Conservation (phyloP, 2,888 invertebrate genomes). For the Artemia sp. region DNA sequence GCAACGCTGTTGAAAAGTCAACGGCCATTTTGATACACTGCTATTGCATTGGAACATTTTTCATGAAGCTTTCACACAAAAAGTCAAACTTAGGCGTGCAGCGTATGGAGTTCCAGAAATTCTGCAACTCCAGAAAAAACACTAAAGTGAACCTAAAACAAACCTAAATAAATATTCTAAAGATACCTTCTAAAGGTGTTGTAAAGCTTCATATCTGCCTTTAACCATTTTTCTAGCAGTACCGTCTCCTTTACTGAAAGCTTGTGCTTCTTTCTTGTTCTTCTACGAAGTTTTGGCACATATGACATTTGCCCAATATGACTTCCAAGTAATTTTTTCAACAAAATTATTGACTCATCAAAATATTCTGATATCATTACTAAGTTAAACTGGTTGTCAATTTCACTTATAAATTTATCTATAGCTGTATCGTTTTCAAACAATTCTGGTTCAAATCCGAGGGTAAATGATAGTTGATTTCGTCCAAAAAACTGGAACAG, state of each 20-base stretch:
- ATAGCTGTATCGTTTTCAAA: not conserved
- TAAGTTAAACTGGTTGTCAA: not conserved
- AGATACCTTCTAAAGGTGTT: not conserved
- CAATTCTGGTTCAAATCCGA: not conserved
- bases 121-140: no score
- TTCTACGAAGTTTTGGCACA: not conserved
- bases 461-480: not conserved
- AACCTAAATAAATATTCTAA: no score
- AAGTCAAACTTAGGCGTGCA: no score
- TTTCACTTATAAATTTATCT: not conserved
- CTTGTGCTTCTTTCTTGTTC: not conserved
- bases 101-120: no score
- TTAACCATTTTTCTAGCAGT: not conserved
- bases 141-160: no score
- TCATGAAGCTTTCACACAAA: no score
- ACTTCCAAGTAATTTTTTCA: not conserved
- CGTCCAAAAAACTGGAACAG: not conserved
- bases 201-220: not conserved
- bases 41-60: no score
- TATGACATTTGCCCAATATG: not conserved
- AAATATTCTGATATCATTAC: not conserved
- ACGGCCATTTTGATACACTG: no score
- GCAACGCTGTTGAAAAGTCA: no score
- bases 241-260: not conserved
- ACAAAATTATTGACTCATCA: not conserved